Percentiles rank a stretch among this genome's conserved stretches.
Conservation (phyloP, 2,797 vertebrate genomes). For the Galagoides demidoff region DNA sequence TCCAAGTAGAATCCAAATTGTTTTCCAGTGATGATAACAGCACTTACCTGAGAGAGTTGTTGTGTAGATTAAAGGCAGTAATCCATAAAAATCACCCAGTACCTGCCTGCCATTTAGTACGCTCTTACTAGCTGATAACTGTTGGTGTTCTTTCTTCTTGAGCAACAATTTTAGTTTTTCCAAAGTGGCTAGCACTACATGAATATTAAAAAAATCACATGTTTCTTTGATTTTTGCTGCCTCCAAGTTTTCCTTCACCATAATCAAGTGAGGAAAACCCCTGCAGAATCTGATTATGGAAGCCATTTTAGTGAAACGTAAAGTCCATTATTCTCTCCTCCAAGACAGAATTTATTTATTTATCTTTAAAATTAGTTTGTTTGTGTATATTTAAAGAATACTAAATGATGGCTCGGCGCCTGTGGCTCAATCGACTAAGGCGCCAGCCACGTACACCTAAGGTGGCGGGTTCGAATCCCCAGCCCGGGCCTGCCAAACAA, state of each 20-base stretch:
- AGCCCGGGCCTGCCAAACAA: no score
- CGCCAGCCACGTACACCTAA: no score
- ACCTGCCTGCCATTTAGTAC: neutral
- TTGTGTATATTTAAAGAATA: neutral
- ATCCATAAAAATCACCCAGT: neutral
- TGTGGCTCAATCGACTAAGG: no score
- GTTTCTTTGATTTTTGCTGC: conserved; percentile 1
- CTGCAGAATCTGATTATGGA: neutral
- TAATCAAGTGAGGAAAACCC: neutral
- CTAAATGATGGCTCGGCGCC: neutral
- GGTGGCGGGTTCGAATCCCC: no score
- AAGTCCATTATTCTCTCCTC: neutral
- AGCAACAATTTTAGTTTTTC: neutral
- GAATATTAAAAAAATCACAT: neutral
- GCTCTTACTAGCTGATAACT: neutral
- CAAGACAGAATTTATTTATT: neutral
- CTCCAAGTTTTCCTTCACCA: neutral
- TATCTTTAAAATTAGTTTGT: neutral
- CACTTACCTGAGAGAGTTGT: neutral
- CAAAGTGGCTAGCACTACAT: neutral
- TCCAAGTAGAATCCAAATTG: neutral
- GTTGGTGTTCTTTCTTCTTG: neutral
- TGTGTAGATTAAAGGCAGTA: neutral
- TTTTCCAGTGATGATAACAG: neutral
- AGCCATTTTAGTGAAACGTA: neutral